These are phyloP conservation scores for Itoplectis maculator DNA, from an alignment of 2,888 invertebrate genomes.

Conservation along the genomic window DNA sequence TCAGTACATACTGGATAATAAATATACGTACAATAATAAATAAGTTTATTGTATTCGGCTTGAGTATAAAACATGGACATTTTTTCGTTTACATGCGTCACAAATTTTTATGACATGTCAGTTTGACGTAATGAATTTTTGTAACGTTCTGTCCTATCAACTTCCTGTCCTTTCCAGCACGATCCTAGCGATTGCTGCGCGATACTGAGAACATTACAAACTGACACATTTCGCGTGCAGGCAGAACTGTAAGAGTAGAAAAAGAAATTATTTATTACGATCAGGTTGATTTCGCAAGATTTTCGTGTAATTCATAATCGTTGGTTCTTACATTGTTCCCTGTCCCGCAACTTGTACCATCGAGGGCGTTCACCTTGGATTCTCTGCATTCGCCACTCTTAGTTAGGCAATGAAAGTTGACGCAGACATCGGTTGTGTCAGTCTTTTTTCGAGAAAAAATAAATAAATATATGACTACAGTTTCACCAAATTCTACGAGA, in stretches of 20 bases:
- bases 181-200: too few species aligned
- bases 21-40: too few species aligned
- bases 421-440: slow-evolving; percentile 17
- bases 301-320: too few species aligned
- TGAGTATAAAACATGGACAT: too few species aligned
- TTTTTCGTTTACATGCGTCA: too few species aligned
- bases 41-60: too few species aligned
- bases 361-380: slow-evolving; percentile 11
- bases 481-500: background rate
- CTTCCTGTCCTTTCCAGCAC: too few species aligned
- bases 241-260: slow-evolving; percentile 21
- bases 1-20: too few species aligned
- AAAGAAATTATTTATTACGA: background rate
- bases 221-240: slow-evolving; percentile 32
- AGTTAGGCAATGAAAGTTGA: slow-evolving; percentile 8
- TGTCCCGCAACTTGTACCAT: slow-evolving; percentile 44
- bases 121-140: too few species aligned
- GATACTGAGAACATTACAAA: slow-evolving; percentile 3
- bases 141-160: too few species aligned
- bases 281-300: background rate
- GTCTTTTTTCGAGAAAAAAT: background rate
- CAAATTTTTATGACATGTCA: too few species aligned
- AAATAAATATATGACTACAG: too few species aligned
- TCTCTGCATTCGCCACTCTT: background rate
- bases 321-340: slow-evolving; percentile 23